Percentiles rank a stretch among this genome's conserved stretches.
Evolutionary conservation across 2,797 vertebrate species (phyloP).

Genomic region (Enteromius unitaeniatus): DNA sequence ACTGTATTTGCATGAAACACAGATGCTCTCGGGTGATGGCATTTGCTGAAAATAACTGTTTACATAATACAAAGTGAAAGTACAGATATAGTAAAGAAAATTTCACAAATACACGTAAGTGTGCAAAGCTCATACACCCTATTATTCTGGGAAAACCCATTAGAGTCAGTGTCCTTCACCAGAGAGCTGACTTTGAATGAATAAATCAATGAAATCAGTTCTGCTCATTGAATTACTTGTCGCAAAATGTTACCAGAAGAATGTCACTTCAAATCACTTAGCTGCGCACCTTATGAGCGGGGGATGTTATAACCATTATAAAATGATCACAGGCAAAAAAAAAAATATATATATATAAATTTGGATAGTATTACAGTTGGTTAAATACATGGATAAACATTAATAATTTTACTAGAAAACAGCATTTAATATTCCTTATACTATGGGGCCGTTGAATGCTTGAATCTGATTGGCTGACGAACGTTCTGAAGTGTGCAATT

Average conservation of each 20-base stretch:
- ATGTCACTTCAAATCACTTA: constrained; percentile 2
- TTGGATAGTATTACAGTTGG: not conserved
- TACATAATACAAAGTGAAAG: not conserved
- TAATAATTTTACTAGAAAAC: not conserved
- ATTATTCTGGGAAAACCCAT: not conserved
- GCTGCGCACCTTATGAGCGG: not conserved
- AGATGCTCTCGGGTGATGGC: not conserved
- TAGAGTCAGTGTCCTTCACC: constrained; percentile 1
- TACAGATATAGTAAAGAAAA: not conserved
- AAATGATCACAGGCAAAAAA: not conserved
- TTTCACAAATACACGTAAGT: not conserved
- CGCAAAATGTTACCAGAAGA: not conserved
- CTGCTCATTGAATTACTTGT: not conserved
- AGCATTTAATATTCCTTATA: not conserved
- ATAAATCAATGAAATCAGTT: constrained; percentile 7
- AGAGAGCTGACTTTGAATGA: constrained; percentile 3
- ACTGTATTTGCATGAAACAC: not conserved
- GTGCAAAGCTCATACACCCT: not conserved
- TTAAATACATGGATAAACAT: not conserved
- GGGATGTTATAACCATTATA: not conserved
- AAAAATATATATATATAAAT: not conserved
- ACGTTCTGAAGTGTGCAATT: too few relatives aligned
- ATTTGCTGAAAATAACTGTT: not conserved
- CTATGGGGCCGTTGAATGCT: too few relatives aligned
- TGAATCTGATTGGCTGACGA: too few relatives aligned